Evolutionary conservation across 2,797 vertebrate genomes (phyloP), one percentile per base, ranked within the genome.

Genomic region (Gallirallus australis): DNA sequence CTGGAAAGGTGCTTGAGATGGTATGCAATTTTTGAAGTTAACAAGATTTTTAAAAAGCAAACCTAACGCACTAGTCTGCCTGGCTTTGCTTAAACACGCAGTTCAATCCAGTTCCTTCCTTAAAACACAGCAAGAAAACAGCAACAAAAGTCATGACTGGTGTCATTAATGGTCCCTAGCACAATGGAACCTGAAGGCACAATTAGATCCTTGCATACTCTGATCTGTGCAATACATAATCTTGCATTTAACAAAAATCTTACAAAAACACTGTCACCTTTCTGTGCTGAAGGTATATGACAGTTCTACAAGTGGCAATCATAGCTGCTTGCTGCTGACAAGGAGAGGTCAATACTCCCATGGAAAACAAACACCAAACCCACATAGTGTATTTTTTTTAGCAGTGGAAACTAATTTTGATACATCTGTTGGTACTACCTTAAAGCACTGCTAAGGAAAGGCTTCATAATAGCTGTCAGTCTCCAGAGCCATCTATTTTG

Each of bases 401-500:
- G 23, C 82, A 89, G 52, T 5, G 1, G 17, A 14, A 95, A 65
- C 50, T 69, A 40, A 54, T 57, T 89, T 54, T 79, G 24, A 61
- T 80, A 71, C 23, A 48, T 75, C 90, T 65, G 81, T 54, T 21
- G 30, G 40, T 9, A 75, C 81, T n/a, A 69, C 30, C 60, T 93
- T 79, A 30, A 86, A 92, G 53, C 35, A 63, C n/a, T 89, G 37
- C 64, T 82, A 77, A 50, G 33, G 15, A 92, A 88, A 80, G 52
- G 52, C 56, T 77, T 65, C 27, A 5, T 30, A 90, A 85, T 15
- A 92, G 47, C 71, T 90, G 76, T 35, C 40, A 73, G 92, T 81
- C 89, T 81, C 88, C 33, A 76, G 50, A 93, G 73, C 15, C 42
- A 91, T 66, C 86, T 90, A 93, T 70, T 93, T 82, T 35, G 57